Conservation (phyloP, 1,140 invertebrate species). For the Nymphalis io region DNA sequence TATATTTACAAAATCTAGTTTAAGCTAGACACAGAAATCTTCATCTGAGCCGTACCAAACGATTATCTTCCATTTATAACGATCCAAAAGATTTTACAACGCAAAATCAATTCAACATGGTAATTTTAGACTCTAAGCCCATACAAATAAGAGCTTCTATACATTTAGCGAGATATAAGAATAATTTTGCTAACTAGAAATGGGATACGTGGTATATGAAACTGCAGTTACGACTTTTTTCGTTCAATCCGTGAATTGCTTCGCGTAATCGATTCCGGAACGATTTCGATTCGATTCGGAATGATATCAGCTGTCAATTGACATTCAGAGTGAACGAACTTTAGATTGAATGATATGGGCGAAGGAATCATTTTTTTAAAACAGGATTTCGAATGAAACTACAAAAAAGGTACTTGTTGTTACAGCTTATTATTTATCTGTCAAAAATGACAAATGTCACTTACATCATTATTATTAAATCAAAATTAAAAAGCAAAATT, state of each 20-base stretch:
- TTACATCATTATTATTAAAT: neutral
- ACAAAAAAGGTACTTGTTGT: neutral
- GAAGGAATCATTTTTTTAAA: neutral
- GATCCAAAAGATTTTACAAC: neutral
- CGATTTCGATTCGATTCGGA: constrained; percentile 31
- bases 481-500: neutral
- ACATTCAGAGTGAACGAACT: constrained; percentile 16
- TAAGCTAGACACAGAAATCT: neutral
- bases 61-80: constrained; percentile 7
- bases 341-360: constrained; percentile 9
- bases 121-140: constrained; percentile 10
- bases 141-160: constrained; percentile 8
- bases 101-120: neutral
- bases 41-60: neutral
- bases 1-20: constrained; percentile 1
- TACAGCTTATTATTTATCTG: neutral
- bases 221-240: constrained; percentile 42
- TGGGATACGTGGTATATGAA: constrained; percentile 47
- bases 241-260: constrained; percentile 42
- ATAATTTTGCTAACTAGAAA: constrained; percentile 37
- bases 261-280: constrained; percentile 43
- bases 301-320: constrained; percentile 19
- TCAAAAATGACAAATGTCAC: neutral
- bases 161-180: neutral
- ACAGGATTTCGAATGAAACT: no score